Conservation (phyloP, 2,888 invertebrate species). For the Amorpha juglandis region DNA sequence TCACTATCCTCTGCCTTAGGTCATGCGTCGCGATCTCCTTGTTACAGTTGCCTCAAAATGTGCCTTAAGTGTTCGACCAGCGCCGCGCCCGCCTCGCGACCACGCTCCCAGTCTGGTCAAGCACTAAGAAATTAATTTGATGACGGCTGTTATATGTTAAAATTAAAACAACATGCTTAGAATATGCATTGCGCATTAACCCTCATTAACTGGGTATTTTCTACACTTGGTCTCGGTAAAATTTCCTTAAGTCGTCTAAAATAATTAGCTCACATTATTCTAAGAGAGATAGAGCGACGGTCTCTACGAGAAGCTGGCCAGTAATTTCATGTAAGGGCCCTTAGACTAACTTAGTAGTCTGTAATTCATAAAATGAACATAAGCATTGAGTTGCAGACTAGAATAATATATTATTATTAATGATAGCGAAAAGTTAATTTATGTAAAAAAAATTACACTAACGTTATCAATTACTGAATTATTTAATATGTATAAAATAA, state of each 20-base stretch:
- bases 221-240: background rate
- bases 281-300: conserved; percentile 6
- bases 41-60: too few relatives aligned
- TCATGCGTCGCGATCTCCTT: too few relatives aligned
- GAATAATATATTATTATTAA: background rate
- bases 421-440: too few relatives aligned
- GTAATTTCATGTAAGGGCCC: background rate
- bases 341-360: background rate
- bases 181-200: conserved; percentile 1
- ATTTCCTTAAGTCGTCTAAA: conserved; percentile 13
- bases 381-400: background rate
- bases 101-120: too few relatives aligned
- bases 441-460: too few relatives aligned
- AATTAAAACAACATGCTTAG: background rate
- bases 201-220: conserved; percentile 8
- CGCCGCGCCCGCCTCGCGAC: too few relatives aligned
- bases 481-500: too few relatives aligned
- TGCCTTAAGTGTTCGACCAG: too few relatives aligned
- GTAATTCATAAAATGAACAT: background rate
- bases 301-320: background rate
- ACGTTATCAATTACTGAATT: too few relatives aligned
- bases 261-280: conserved; percentile 33
- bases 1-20: too few relatives aligned
- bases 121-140: background rate
- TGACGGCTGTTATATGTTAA: background rate